Conservation (phyloP, 2,888 invertebrate species). For the Cinara cedri region DNA sequence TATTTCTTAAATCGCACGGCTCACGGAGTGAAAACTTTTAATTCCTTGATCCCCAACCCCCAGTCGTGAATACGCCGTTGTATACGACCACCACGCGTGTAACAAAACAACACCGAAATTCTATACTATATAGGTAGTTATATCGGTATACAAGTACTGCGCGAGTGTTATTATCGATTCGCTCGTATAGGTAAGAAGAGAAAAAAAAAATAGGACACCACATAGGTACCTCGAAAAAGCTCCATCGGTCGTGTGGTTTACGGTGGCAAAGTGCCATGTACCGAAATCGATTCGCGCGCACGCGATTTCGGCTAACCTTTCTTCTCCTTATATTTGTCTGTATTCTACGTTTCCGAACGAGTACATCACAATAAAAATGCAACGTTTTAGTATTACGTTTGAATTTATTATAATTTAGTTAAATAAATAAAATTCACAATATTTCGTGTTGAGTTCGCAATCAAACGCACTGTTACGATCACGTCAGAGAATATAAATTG, state of each 20-base stretch:
- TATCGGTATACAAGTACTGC: not conserved
- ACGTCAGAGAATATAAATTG: too few relatives aligned
- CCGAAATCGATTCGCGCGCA: constrained; percentile 35
- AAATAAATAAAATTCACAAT: too few relatives aligned
- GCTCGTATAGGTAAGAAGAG: constrained; percentile 30
- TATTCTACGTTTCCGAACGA: not conserved
- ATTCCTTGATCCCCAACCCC: too few relatives aligned
- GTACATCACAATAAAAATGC: too few relatives aligned
- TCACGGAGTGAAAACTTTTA: too few relatives aligned
- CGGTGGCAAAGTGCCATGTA: constrained; percentile 44
- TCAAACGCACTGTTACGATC: too few relatives aligned
- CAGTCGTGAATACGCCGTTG: too few relatives aligned
- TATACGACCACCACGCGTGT: too few relatives aligned
- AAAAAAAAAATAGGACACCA: constrained; percentile 29
- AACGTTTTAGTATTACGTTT: too few relatives aligned
- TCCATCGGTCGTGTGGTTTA: constrained; percentile 5
- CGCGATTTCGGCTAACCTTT: constrained; percentile 29
- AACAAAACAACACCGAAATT: not conserved
- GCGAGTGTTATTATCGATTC: not conserved
- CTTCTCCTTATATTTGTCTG: not conserved
- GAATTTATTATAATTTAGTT: too few relatives aligned
- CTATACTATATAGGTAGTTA: not conserved
- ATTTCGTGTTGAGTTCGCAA: too few relatives aligned
- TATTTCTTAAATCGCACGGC: too few relatives aligned
- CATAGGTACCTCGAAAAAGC: not conserved